phyloP scores from a whole-genome alignment of 2,888 invertebrate species.

The Hemithea aestivaria region DNA sequence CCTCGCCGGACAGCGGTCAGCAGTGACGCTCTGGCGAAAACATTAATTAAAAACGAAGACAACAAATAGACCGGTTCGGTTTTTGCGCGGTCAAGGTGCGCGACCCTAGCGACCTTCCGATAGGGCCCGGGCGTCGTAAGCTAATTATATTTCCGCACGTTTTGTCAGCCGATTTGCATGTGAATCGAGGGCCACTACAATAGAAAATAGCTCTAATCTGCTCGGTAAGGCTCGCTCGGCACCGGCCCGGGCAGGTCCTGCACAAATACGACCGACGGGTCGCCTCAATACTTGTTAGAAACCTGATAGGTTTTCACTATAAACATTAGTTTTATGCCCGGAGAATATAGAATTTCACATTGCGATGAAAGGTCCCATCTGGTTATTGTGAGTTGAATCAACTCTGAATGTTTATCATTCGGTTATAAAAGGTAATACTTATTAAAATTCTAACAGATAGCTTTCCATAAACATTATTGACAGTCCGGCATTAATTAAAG shows the following conservation, averaged over 20 bases:
- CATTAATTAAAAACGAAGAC: conserved; percentile 69
- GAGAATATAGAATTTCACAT: conserved; percentile 59
- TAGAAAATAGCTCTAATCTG: conserved; percentile 59
- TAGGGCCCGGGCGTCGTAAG: conserved; percentile 50
- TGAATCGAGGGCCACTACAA: conserved; percentile 65
- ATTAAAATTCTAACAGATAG: conserved; percentile 7
- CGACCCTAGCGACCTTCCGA: conserved; percentile 41
- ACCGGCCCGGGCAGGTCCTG: conserved; percentile 39
- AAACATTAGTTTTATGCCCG: conserved; percentile 58
- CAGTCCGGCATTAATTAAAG: conserved; percentile 12
- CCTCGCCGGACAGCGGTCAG: conserved; percentile 67
- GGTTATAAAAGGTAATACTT: conserved; percentile 4
- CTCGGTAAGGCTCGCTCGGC: conserved; percentile 35
- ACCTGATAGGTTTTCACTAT: conserved; percentile 68
- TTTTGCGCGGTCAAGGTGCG: conserved; percentile 54
- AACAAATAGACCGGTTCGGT: conserved; percentile 68
- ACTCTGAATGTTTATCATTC: conserved; percentile 4
- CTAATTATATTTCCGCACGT: conserved; percentile 79
- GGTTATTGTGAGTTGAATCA: conserved; percentile 32
- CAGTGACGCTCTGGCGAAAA: conserved; percentile 59
- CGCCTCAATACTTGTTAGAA: conserved; percentile 57
- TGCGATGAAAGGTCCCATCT: conserved; percentile 46
- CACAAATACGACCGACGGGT: conserved; percentile 40
- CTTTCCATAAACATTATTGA: conserved; percentile 10
- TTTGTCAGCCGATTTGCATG: conserved; percentile 71